Evolutionary conservation across 2,113 vertebrate genomes (phyloP).

Genomic region (Tonatia bakeri): DNA sequence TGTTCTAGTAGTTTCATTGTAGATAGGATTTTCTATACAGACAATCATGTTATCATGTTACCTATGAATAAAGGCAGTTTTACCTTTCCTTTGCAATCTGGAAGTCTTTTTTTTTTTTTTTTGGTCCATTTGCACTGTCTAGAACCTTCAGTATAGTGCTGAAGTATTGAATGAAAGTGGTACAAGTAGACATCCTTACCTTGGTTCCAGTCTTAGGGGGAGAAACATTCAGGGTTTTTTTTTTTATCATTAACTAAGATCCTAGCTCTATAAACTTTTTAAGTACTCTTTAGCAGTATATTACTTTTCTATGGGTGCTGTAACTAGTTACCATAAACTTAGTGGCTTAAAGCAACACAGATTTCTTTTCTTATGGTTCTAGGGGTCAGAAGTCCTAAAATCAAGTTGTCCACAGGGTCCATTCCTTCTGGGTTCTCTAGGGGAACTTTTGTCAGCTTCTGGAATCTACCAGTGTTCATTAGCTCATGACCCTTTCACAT

Average conservation of each 20-base stretch:
- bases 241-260: slow-evolving; percentile 12
- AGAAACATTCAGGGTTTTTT: background rate
- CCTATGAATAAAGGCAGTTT: slow-evolving; percentile 5
- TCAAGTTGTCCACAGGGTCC: background rate
- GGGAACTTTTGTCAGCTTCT: background rate
- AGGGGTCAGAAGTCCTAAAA: background rate
- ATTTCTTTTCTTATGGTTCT: background rate
- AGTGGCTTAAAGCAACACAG: background rate
- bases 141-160: background rate
- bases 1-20: slow-evolving; percentile 3
- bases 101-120: background rate
- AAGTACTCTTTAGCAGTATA: background rate
- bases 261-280: background rate
- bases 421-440: background rate
- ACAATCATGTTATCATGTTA: background rate
- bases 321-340: background rate
- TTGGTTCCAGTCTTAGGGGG: background rate
- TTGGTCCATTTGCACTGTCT: background rate
- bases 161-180: background rate
- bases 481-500: background rate
- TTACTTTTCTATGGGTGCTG: background rate
- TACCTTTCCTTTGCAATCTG: background rate
- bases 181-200: background rate
- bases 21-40: background rate
- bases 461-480: background rate